These are phyloP conservation scores for Cryptus viduatorius DNA, from an alignment of 2,888 invertebrate genomes.

Conservation along the genomic window DNA sequence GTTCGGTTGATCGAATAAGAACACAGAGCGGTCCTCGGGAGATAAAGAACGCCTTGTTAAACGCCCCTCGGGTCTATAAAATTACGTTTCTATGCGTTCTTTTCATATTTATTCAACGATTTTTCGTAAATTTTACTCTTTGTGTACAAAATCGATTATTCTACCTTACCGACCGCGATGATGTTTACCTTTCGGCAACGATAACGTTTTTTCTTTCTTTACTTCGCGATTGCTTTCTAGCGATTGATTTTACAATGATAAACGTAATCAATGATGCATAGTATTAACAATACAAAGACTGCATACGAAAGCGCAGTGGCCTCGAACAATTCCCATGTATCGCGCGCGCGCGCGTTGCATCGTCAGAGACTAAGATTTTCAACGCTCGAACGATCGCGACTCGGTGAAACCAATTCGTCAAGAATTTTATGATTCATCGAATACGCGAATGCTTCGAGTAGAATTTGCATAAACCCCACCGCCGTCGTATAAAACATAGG, in stretches of 20 bases:
- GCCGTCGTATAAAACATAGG: background rate
- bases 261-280: background rate
- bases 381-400: constrained; percentile 18
- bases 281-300: background rate
- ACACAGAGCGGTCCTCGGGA: background rate
- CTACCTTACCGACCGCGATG: no score
- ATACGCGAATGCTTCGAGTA: background rate
- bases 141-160: no score
- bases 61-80: background rate
- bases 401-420: constrained; percentile 30
- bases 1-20: background rate
- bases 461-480: background rate
- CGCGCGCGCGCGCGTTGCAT: background rate
- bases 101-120: background rate
- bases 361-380: background rate
- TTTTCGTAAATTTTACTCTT: background rate
- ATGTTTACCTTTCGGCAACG: no score
- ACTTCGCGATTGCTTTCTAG: no score
- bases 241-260: background rate
- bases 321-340: background rate
- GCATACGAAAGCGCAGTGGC: background rate
- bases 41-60: constrained; percentile 6
- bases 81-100: background rate
- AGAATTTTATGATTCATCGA: constrained; percentile 7
- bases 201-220: no score